A percentile compares a stretch with the other conserved stretches of the same genome.
phyloP scores from a whole-genome alignment of 2,113 vertebrate genomes.

The Istiophorus platypterus region DNA sequence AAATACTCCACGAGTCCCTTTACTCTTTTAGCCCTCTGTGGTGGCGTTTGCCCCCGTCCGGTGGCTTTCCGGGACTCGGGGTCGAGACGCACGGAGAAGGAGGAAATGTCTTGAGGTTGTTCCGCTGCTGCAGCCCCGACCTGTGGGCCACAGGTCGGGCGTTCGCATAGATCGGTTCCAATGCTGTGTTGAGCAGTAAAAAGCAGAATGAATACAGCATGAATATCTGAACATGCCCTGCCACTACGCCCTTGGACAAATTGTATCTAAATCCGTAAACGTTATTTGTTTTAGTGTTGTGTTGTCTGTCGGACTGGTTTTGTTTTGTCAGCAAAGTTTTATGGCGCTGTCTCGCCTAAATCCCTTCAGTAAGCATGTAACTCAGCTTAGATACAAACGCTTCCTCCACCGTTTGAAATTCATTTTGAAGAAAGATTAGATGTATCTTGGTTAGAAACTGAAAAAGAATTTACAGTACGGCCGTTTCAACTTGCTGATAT shows the following conservation, averaged over 20 bases:
- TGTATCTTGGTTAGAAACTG: too few relatives aligned
- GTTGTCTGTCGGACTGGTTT: neutral
- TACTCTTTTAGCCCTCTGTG: conserved; percentile 4
- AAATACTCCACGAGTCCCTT: neutral
- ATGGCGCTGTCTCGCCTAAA: neutral
- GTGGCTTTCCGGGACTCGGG: conserved; percentile 8
- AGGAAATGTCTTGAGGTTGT: conserved; percentile 7
- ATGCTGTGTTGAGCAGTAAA: neutral
- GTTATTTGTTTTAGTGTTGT: neutral
- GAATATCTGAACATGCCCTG: neutral
- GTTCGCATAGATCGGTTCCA: conserved; percentile 70
- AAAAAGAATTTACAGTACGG: too few relatives aligned
- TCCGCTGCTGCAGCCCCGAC: neutral
- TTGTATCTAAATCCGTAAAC: neutral
- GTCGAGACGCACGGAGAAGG: conserved; percentile 28
- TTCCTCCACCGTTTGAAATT: too few relatives aligned
- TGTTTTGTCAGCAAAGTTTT: too few relatives aligned
- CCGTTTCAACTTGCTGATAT: neutral
- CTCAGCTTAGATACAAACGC: neutral
- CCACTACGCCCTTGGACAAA: neutral
- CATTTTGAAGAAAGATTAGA: neutral
- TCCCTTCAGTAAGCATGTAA: neutral
- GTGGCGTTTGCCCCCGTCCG: conserved; percentile 19
- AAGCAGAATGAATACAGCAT: neutral
- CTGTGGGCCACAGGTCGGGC: conserved; percentile 18